A percentile compares a stretch with the other conserved stretches of the same genome.
phyloP scores from a whole-genome alignment of 1,140 invertebrate genomes.

The Camponotus pennsylvanicus region DNA sequence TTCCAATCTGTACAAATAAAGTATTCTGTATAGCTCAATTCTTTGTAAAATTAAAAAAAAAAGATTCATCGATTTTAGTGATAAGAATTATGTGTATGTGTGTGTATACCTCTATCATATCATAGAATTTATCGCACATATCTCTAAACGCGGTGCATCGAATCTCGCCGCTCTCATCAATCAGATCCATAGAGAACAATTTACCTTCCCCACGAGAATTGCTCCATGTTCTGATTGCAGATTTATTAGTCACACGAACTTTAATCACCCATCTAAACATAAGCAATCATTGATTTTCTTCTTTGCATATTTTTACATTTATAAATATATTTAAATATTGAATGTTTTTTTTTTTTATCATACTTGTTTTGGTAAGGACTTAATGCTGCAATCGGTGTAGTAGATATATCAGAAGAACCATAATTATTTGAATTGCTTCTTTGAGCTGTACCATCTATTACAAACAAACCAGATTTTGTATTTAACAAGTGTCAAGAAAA shows the following conservation, averaged over 20 bases:
- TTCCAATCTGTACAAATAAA: slow-evolving; percentile 88
- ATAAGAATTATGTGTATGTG: slow-evolving; percentile 80
- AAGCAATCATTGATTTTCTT: neutral
- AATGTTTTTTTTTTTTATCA: slow-evolving; percentile 74
- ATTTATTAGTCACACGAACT: slow-evolving; percentile 95
- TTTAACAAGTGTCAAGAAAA: neutral
- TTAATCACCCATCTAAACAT: slow-evolving; percentile 95
- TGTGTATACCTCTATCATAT: slow-evolving; percentile 93
- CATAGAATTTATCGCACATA: slow-evolving; percentile 95
- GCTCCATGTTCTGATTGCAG: slow-evolving; percentile 93
- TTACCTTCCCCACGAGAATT: slow-evolving; percentile 97
- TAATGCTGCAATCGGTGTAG: slow-evolving; percentile 91
- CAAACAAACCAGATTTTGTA: neutral
- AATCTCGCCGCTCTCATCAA: slow-evolving; percentile 98
- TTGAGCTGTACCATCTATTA: slow-evolving; percentile 8
- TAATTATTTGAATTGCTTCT: slow-evolving; percentile 9
- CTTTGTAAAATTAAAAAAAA: slow-evolving; percentile 13
- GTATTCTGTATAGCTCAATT: neutral
- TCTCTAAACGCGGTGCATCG: slow-evolving; percentile 97
- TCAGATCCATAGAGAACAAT: slow-evolving; percentile 96
- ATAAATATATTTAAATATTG: slow-evolving; percentile 14
- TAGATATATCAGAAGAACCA: slow-evolving; percentile 68
- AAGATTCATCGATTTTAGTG: slow-evolving; percentile 17
- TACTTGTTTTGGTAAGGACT: slow-evolving; percentile 97
- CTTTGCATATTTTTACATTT: neutral